Base-by-base conservation (phyloP, 1,140 invertebrate genomes). In the Trissolcus basalis region DNA sequence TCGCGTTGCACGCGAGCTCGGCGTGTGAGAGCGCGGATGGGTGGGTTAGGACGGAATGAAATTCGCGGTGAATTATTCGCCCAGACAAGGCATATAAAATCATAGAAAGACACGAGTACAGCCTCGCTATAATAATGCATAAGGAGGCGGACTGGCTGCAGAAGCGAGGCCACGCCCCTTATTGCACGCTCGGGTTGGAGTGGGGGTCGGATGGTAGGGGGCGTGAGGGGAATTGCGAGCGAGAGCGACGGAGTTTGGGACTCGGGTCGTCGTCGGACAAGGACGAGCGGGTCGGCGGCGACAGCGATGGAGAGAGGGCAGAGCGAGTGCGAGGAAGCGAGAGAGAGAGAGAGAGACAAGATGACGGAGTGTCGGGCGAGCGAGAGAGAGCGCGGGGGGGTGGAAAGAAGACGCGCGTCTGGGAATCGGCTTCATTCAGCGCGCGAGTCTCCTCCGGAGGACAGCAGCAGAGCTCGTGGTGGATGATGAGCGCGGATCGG, bases 121-220 rank as follows among this genome's bases (percentile, higher is more conserved):
- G 75, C 67, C 73, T 78, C 68, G 81, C 73, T 85, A 88, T 88
- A 87, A 87, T 88, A 88, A 88, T 87, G 86, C 86, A 88, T 88
- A 88, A 88, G 86, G 82, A 80, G 86, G 87, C 82, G 87, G 84
- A 75, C 63, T 79, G 69, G 58, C 56, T 53, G 76, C 63, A 63
- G 73, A 73, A 48, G 51, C 48, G 41, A 77, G 60, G 73, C 80
- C 79, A 79, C 80, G 81, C 79, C 78, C 50, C 64, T 44, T 15
- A 59, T 64, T 55, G 47, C 65, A 56, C 55, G 65, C 33, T 64
- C n/a, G n/a, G n/a, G 27, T 19, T 10, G 19, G 47, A 14, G 3
- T 41, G 33, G 10, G 69, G 48, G n/a, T 36, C 27, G 47, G 43
- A 43, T 39, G 32, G 36, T 33, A 68, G 60, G 45, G 35, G 53